Evolutionary conservation across 2,888 invertebrate genomes (phyloP), one percentile per base, ranked within the genome.

Genomic region (Stenodema calcarata): DNA sequence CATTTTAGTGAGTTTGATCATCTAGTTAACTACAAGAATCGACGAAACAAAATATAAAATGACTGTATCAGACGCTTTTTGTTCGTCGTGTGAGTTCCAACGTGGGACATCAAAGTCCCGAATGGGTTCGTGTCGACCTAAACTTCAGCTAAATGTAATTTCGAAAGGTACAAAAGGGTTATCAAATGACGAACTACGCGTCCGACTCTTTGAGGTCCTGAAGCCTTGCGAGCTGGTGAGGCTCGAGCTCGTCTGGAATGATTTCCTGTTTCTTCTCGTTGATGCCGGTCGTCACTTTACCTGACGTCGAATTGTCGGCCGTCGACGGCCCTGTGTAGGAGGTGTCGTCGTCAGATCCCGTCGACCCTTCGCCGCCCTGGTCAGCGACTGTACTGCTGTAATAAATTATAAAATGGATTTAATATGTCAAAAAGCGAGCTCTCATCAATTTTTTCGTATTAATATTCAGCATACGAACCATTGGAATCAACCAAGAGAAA

Each of bases 151-250:
- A 11, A 18, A 62, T 18, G 54, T 54, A 62, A 27, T 62, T 23
- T 62, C 18, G 62, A 23, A 62, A 62, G 9, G 50, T 50, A 62
- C 62, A 62, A 62, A 62, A 62, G 23, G 11, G 27, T 23, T 27
- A 23, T 62, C 23, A 35, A 12, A 35, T 7, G 35, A 35, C 73
- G 16, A 73, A 86, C 86, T 86, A 97, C 92, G 97, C 97, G 92
- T 97, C 97, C 88, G 97, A 97, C 92, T 97, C 97, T 91, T 97
- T 97, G 87, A 97, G 93, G 91, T 96, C 95, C 91, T 97, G 96
- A 90, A 97, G 93, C 91, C 96, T 94, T 88, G 96, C 97, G 90
- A 97, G 93, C 91, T 97, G 97, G 90, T 96, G 96, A 41, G 96
- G 96, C 90, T 96, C 97, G 88, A 97, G 93, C 91, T 97, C 97